Evolutionary conservation across 1,140 invertebrate species (phyloP).

Genomic region (Apis laboriosa): DNA sequence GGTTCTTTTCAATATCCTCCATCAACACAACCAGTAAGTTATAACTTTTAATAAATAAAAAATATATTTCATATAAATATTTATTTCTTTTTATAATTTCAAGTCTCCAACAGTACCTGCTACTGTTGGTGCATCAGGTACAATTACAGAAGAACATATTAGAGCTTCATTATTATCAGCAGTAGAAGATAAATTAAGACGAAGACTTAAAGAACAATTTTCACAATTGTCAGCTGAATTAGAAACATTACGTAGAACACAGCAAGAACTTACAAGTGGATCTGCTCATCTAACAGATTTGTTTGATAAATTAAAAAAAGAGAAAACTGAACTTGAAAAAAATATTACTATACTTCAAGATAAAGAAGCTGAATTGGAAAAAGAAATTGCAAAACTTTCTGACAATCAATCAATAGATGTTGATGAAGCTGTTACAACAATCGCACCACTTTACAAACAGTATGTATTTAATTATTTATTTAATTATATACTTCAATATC

Average conservation of each 20-base stretch:
- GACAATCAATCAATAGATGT: conserved; percentile 92
- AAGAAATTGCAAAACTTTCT: conserved; percentile 89
- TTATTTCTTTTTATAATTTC: conserved; percentile 33
- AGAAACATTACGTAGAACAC: conserved; percentile 93
- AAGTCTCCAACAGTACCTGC: conserved; percentile 79
- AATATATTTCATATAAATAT: background rate
- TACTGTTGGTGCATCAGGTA: conserved; percentile 84
- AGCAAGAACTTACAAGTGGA: conserved; percentile 93
- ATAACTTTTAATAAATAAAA: conserved; percentile 47
- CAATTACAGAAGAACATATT: conserved; percentile 97
- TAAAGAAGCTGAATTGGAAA: conserved; percentile 93
- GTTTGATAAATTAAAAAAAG: conserved; percentile 90
- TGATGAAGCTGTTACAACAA: conserved; percentile 98
- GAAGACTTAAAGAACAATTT: conserved; percentile 93
- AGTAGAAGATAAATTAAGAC: conserved; percentile 95
- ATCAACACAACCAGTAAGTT: conserved; percentile 70
- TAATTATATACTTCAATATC: background rate
- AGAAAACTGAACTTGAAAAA: conserved; percentile 92
- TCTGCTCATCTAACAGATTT: conserved; percentile 92
- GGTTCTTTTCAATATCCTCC: conserved; percentile 71
- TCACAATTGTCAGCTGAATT: conserved; percentile 95
- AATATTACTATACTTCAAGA: conserved; percentile 92
- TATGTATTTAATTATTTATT: conserved; percentile 76
- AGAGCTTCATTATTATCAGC: conserved; percentile 95
- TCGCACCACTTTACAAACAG: conserved; percentile 98